Evolutionary conservation across 2,888 invertebrate genomes (phyloP).

Genomic region (Tolmerus cingulatus): DNA sequence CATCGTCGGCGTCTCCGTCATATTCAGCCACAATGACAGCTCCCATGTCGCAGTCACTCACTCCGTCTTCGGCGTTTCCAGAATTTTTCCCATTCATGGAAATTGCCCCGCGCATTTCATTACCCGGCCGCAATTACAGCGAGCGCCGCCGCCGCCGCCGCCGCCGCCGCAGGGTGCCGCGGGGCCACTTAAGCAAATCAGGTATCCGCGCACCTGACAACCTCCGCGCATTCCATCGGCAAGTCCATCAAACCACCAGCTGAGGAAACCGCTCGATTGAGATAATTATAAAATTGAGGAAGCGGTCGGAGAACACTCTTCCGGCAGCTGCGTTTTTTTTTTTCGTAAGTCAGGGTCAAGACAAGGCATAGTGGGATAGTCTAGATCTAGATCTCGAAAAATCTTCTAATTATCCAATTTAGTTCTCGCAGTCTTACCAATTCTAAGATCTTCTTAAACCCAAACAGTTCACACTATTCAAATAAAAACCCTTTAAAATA

Average conservation of each 20-base stretch:
- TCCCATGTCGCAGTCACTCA: not conserved
- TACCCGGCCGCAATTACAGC: slow-evolving; percentile 14
- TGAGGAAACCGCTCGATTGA: not conserved
- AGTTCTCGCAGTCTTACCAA: not conserved
- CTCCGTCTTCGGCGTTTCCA: not conserved
- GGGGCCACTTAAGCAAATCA: slow-evolving; percentile 15
- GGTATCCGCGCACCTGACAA: not conserved
- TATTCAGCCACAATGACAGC: not conserved
- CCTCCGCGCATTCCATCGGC: not conserved
- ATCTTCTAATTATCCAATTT: too few species aligned
- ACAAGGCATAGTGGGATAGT: not conserved
- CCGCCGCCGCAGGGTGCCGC: not conserved
- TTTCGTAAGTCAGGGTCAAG: not conserved
- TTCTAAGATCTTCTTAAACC: not conserved
- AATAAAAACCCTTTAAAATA: too few species aligned
- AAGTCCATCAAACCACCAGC: not conserved
- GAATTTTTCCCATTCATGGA: slow-evolving; percentile 29
- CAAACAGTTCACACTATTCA: too few species aligned
- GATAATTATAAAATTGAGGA: not conserved
- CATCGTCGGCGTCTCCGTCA: not conserved
- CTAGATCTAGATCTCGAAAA: not conserved
- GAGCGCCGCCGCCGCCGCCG: not conserved
- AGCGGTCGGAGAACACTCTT: not conserved
- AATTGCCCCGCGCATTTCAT: slow-evolving; percentile 2
- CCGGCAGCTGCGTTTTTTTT: not conserved